These are phyloP conservation scores for Limnephilus auricula DNA, from an alignment of 2,888 invertebrate genomes.

Conservation along the genomic window DNA sequence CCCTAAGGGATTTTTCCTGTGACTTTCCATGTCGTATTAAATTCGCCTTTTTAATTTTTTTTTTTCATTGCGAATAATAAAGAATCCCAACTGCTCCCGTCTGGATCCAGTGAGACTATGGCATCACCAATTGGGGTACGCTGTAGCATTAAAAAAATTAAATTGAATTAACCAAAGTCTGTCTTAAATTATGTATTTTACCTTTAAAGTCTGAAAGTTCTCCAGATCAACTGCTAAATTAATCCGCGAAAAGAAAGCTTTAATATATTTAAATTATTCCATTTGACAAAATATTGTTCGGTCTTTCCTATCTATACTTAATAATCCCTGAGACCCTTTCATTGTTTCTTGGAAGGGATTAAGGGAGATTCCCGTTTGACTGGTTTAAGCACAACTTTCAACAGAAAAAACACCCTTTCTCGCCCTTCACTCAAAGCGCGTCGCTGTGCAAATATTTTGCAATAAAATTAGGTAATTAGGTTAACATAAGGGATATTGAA, in stretches of 20 bases:
- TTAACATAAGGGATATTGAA: not conserved
- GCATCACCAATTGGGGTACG: too few relatives aligned
- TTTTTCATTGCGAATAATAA: too few relatives aligned
- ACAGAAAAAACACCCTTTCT: not conserved
- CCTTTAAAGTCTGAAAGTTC: not conserved
- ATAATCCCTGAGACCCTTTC: not conserved
- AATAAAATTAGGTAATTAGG: not conserved
- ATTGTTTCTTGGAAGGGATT: not conserved
- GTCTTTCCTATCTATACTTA: not conserved
- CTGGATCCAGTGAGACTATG: too few relatives aligned
- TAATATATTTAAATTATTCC: not conserved
- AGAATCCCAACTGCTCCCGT: too few relatives aligned
- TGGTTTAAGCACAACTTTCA: not conserved
- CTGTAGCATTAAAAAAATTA: not conserved
- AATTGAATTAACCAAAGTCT: not conserved
- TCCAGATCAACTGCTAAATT: not conserved
- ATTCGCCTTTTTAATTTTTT: too few relatives aligned
- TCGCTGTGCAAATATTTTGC: not conserved
- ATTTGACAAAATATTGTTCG: not conserved
- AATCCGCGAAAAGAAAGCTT: not conserved
- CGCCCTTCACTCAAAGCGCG: not conserved
- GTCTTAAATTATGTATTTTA: not conserved
- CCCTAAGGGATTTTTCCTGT: too few relatives aligned
- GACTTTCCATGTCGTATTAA: too few relatives aligned
- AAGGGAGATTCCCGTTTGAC: not conserved